A percentile compares a stretch with the other conserved stretches of the same genome.
These are phyloP conservation scores for Siphlonurus alternatus DNA, from an alignment of 2,888 invertebrate genomes.

Conservation along the genomic window DNA sequence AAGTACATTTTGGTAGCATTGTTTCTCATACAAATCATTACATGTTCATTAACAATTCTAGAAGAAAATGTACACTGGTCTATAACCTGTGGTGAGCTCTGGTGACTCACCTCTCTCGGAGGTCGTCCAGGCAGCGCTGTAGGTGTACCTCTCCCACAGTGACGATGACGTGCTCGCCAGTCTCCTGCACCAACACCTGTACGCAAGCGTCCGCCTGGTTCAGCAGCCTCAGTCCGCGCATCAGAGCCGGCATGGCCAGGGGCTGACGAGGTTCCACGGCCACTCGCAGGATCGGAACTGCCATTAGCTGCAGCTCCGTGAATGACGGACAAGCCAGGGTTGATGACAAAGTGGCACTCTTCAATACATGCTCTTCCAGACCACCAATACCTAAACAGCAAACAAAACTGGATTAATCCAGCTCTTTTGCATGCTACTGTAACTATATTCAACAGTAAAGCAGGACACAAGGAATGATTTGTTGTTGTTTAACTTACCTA, in stretches of 20 bases:
- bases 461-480: not conserved
- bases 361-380: constrained; percentile 64
- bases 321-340: constrained; percentile 73
- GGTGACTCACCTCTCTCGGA: constrained; percentile 45
- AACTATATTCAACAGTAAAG: not conserved
- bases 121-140: constrained; percentile 86
- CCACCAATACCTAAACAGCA: constrained; percentile 56
- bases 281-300: constrained; percentile 81
- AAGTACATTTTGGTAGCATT: no score
- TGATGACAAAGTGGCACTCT: constrained; percentile 77
- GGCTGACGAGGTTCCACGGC: constrained; percentile 78
- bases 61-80: no score
- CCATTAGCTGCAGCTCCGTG: constrained; percentile 56
- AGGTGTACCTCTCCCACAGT: constrained; percentile 96
- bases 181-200: constrained; percentile 73
- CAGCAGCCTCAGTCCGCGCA: constrained; percentile 55
- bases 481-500: constrained; percentile 38
- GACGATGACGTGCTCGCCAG: constrained; percentile 85
- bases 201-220: constrained; percentile 94
- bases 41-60: no score
- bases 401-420: constrained; percentile 2
- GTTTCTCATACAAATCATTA: no score
- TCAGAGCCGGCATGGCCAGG: constrained; percentile 47
- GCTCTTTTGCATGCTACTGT: no score
- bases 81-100: no score